phyloP scores from a whole-genome alignment of 2,797 vertebrate species.

The Balearica regulorum region DNA sequence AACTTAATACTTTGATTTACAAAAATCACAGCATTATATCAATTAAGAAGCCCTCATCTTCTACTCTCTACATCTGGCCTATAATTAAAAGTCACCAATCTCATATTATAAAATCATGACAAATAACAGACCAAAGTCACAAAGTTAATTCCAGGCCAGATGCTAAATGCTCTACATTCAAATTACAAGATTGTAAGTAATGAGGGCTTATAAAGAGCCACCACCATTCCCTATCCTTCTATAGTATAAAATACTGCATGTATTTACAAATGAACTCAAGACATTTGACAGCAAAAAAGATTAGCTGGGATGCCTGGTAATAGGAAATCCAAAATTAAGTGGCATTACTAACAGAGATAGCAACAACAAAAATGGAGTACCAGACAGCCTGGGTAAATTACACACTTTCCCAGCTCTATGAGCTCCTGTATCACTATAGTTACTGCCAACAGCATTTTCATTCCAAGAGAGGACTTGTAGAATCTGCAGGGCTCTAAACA shows the following conservation, averaged over 20 bases:
- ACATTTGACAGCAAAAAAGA: background rate
- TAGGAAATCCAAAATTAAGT: slow-evolving; percentile 9
- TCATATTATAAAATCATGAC: background rate
- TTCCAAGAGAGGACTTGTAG: background rate
- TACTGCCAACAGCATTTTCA: background rate
- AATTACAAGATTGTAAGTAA: background rate
- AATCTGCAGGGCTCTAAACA: background rate
- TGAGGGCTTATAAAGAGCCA: background rate
- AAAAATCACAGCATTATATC: background rate
- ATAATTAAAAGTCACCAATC: background rate
- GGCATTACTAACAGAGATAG: background rate
- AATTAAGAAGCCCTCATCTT: background rate
- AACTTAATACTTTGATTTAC: background rate
- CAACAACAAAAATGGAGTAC: background rate
- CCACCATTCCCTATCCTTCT: background rate
- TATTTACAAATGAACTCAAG: background rate
- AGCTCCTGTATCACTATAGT: background rate
- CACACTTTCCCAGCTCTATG: background rate
- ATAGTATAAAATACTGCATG: background rate
- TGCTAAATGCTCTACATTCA: background rate
- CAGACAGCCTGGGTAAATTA: background rate
- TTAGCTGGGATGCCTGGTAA: background rate
- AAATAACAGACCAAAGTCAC: background rate
- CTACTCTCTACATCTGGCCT: background rate
- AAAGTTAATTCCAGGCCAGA: background rate